Percentiles rank a stretch among this genome's conserved stretches.
Evolutionary conservation across 1,140 invertebrate genomes (phyloP).

Genomic region (Lethrus apterus): DNA sequence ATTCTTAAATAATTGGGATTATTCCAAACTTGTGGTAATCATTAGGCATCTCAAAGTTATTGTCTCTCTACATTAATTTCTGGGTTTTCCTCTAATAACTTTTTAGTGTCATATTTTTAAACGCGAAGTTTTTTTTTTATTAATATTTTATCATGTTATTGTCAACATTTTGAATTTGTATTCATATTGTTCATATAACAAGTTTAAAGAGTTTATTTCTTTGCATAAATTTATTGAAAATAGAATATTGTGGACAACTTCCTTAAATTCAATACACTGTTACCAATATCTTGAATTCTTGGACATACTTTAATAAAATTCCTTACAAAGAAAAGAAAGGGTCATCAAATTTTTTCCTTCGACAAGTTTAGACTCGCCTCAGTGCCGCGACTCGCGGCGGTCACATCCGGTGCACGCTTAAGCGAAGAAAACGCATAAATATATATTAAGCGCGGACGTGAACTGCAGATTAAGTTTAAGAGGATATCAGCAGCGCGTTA

Average conservation of each 20-base stretch:
- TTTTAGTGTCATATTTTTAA: no score
- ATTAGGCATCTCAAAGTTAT: no score
- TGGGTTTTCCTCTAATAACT: no score
- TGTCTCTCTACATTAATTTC: no score
- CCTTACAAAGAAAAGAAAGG: slow-evolving; percentile 1
- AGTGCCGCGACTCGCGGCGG: background rate
- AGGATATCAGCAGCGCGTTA: no score
- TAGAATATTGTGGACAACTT: background rate
- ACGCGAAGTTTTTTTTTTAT: no score
- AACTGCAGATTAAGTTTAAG: slow-evolving; percentile 7
- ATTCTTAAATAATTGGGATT: no score
- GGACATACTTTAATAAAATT: slow-evolving; percentile 5
- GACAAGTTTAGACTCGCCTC: slow-evolving; percentile 1
- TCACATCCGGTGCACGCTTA: slow-evolving; percentile 10
- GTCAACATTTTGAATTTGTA: no score
- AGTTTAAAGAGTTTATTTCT: no score
- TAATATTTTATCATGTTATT: no score
- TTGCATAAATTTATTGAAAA: background rate
- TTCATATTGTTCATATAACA: no score
- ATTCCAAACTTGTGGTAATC: no score
- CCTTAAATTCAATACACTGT: slow-evolving; percentile 7
- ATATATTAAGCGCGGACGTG: slow-evolving; percentile 9
- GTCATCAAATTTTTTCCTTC: background rate
- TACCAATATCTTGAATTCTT: slow-evolving; percentile 1
- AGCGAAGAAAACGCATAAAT: slow-evolving; percentile 8